These are phyloP conservation scores for Agelaius tricolor DNA, from an alignment of 2,113 vertebrate species.

Conservation along the genomic window DNA sequence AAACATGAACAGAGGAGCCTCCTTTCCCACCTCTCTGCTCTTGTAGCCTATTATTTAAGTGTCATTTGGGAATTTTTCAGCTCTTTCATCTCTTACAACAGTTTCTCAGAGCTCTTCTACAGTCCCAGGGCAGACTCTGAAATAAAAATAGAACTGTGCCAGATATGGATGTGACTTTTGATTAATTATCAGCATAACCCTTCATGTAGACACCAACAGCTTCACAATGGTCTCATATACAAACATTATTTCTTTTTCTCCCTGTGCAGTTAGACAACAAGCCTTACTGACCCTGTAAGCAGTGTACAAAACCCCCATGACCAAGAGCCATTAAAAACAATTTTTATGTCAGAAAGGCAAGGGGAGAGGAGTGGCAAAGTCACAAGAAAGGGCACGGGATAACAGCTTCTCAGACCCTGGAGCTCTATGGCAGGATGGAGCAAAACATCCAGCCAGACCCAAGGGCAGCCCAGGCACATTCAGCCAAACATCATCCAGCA, in stretches of 20 bases:
- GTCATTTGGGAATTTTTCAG: not conserved
- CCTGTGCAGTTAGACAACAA: not conserved
- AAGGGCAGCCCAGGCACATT: not conserved
- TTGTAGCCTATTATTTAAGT: not conserved
- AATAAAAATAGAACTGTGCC: not conserved
- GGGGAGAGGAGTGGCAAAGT: not conserved
- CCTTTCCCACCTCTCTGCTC: not conserved
- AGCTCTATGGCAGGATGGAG: not conserved
- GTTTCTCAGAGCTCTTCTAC: not conserved
- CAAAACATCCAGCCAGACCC: not conserved
- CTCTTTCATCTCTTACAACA: conserved; percentile 3
- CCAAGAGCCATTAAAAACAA: not conserved
- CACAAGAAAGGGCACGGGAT: not conserved
- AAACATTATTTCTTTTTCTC: not conserved
- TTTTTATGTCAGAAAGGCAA: not conserved
- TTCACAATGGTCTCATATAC: not conserved
- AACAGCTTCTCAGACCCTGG: not conserved
- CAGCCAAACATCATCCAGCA: not conserved
- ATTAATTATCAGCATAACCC: not conserved
- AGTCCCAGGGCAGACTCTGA: not conserved
- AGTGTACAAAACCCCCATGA: not conserved
- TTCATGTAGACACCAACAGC: not conserved
- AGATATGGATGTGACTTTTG: not conserved
- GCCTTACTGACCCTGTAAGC: not conserved
- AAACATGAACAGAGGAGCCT: not conserved